phyloP scores from a whole-genome alignment of 2,113 vertebrate species.

The Dasypus novemcinctus region DNA sequence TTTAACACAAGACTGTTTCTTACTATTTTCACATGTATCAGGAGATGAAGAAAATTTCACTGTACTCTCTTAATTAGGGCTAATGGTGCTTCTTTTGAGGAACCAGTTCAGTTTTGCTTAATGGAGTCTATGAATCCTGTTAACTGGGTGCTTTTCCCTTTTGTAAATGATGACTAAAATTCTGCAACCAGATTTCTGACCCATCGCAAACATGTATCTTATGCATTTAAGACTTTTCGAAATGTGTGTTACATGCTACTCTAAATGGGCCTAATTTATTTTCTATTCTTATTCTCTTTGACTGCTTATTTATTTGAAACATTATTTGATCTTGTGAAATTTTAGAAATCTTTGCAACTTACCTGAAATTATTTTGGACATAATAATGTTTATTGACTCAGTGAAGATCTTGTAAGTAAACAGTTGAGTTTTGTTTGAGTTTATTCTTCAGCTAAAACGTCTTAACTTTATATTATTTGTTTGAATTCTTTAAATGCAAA shows the following conservation, averaged over 20 bases:
- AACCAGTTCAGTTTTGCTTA: neutral
- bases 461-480: neutral
- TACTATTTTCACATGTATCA: neutral
- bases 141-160: neutral
- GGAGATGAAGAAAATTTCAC: neutral
- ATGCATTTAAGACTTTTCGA: neutral
- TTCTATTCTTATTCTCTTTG: neutral
- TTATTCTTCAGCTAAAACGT: neutral
- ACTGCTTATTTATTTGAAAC: neutral
- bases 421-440: neutral
- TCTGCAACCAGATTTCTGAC: neutral
- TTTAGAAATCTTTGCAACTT: neutral
- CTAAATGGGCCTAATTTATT: neutral
- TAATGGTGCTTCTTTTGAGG: neutral
- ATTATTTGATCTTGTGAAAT: neutral
- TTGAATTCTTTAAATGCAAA: constrained; percentile 25
- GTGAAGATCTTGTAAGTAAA: neutral
- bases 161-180: neutral
- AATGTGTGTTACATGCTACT: neutral
- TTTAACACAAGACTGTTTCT: neutral
- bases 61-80: neutral
- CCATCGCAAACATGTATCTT: neutral
- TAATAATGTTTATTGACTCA: neutral
- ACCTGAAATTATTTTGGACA: neutral
- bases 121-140: neutral